Conservation (phyloP, 2,797 vertebrate genomes). For the Phalanger gymnotis region DNA sequence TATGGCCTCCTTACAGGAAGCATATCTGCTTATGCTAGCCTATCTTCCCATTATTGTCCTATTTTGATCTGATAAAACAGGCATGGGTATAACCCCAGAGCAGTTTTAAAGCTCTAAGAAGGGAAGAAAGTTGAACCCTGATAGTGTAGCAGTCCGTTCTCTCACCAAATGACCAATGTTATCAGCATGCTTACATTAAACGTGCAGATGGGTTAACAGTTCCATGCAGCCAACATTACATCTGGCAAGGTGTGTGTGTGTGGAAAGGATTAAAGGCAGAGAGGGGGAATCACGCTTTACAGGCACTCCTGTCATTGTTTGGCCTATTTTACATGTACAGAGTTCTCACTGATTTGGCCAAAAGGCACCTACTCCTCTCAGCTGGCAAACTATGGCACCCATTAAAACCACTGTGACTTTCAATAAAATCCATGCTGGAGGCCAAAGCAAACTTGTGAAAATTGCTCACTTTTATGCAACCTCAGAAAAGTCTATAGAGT, state of each 20-base stretch:
- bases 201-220: neutral
- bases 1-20: conserved; percentile 35
- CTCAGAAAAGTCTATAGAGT: conserved; percentile 67
- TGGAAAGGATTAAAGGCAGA: neutral
- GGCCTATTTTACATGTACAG: conserved; percentile 55
- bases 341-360: conserved; percentile 64
- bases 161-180: conserved; percentile 10
- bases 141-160: neutral
- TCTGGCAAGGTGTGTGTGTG: neutral
- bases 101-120: neutral
- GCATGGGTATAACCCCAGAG: neutral
- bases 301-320: conserved; percentile 37
- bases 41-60: neutral
- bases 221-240: neutral
- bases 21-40: conserved; percentile 1
- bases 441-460: conserved; percentile 79
- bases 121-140: neutral
- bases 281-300: neutral
- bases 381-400: conserved; percentile 60
- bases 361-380: conserved; percentile 58
- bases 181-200: conserved; percentile 10
- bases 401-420: conserved; percentile 77
- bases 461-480: conserved; percentile 74
- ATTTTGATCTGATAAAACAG: neutral
- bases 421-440: conserved; percentile 67